Evolutionary conservation across 1,140 invertebrate species (phyloP).

Genomic region (Drusus annulatus): DNA sequence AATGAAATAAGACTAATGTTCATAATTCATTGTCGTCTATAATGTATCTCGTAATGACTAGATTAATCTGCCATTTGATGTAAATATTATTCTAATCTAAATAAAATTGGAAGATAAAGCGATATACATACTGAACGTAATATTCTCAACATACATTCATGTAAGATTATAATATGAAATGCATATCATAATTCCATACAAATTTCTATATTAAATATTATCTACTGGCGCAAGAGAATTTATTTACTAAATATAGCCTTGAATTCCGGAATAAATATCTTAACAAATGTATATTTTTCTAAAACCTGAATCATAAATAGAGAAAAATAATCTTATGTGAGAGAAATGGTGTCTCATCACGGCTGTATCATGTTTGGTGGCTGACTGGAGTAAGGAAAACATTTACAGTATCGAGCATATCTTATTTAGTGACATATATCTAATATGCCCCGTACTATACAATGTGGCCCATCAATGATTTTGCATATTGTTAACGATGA

Average conservation of each 20-base stretch:
- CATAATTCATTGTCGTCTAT: conserved; percentile 29
- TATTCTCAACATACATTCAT: conserved; percentile 22
- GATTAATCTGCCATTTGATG: conserved; percentile 27
- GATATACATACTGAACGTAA: conserved; percentile 12
- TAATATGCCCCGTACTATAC: background rate
- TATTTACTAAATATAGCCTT: background rate
- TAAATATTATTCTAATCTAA: conserved; percentile 29
- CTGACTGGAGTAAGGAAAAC: background rate
- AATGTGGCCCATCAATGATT: conserved; percentile 2
- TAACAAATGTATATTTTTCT: conserved; percentile 17
- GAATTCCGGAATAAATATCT: background rate
- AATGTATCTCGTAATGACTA: conserved; percentile 6
- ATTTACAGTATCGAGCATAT: conserved; percentile 5
- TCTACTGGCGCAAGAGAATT: background rate
- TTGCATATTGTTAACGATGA: conserved; percentile 5
- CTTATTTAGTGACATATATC: conserved; percentile 7
- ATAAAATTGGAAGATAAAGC: conserved; percentile 19
- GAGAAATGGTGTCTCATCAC: no score
- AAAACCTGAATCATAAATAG: conserved; percentile 3
- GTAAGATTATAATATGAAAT: conserved; percentile 32
- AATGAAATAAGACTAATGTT: conserved; percentile 15
- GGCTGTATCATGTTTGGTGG: no score
- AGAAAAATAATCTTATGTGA: no score
- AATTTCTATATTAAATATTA: conserved; percentile 11
- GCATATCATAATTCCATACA: conserved; percentile 55